These are phyloP conservation scores for Pararge aegeria DNA, from an alignment of 1,140 invertebrate species.

Conservation along the genomic window DNA sequence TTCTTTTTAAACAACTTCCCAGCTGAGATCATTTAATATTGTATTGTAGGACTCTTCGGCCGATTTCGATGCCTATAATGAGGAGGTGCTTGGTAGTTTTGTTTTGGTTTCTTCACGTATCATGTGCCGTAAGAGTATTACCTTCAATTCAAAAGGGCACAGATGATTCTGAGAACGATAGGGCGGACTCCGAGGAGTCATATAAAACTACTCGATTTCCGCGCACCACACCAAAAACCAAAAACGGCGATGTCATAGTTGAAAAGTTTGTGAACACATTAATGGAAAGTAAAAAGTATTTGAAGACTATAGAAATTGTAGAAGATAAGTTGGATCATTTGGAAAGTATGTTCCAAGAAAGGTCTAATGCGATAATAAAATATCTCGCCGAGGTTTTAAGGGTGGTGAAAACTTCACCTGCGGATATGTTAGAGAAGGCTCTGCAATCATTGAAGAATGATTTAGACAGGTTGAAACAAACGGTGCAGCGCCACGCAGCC, in stretches of 20 bases:
- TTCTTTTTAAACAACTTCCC: conserved; percentile 21
- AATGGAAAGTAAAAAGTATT: conserved; percentile 58
- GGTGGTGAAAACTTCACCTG: conserved; percentile 37
- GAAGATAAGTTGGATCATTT: conserved; percentile 54
- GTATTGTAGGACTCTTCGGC: conserved; percentile 8
- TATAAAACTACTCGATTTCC: conserved; percentile 25
- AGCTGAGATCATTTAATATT: conserved; percentile 19
- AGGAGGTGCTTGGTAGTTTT: conserved; percentile 12
- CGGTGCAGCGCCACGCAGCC: conserved; percentile 16
- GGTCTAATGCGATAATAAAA: conserved; percentile 51
- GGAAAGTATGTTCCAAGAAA: conserved; percentile 48
- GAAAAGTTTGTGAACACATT: conserved; percentile 65
- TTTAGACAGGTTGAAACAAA: conserved; percentile 42
- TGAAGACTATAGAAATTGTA: conserved; percentile 57
- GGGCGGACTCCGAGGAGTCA: conserved; percentile 8
- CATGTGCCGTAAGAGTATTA: conserved; percentile 8
- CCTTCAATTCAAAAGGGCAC: conserved; percentile 2
- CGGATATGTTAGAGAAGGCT: conserved; percentile 36
- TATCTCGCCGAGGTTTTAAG: conserved; percentile 52
- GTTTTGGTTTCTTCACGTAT: conserved; percentile 3
- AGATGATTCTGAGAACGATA: conserved; percentile 18
- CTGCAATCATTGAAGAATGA: conserved; percentile 43
- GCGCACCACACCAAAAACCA: conserved; percentile 29
- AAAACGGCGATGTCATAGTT: conserved; percentile 46
- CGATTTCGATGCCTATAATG: conserved; percentile 10